phyloP scores from a whole-genome alignment of 2,888 invertebrate species.

The Scaptomyza cyrtandrae region DNA sequence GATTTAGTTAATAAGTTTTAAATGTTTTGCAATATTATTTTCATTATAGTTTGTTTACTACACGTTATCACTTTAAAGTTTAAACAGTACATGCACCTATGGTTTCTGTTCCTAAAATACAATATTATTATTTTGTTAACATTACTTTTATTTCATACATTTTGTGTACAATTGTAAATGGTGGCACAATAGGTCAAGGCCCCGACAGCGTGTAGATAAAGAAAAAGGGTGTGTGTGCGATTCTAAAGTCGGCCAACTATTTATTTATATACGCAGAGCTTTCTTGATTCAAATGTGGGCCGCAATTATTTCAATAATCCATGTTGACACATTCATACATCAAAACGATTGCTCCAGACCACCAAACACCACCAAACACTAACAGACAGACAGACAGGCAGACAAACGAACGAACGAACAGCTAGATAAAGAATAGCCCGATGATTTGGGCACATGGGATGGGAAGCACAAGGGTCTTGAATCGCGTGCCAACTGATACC shows the following conservation, averaged over 20 bases:
- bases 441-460: constrained; percentile 44
- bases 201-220: not conserved
- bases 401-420: not conserved
- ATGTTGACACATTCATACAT: constrained; percentile 44
- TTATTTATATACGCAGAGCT: constrained; percentile 27
- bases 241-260: constrained; percentile 18
- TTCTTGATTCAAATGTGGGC: constrained; percentile 52
- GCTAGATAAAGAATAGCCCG: constrained; percentile 46
- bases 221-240: constrained; percentile 20
- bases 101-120: constrained; percentile 51
- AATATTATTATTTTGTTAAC: constrained; percentile 12
- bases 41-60: constrained; percentile 9
- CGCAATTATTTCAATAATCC: constrained; percentile 64
- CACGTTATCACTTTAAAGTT: not conserved
- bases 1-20: constrained; percentile 37
- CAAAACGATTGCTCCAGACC: constrained; percentile 26
- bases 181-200: constrained; percentile 56
- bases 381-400: constrained; percentile 5
- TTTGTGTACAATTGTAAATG: constrained; percentile 11
- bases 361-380: constrained; percentile 4
- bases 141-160: not conserved
- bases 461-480: constrained; percentile 27
- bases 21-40: constrained; percentile 13
- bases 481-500: constrained; percentile 58
- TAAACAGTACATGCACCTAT: constrained; percentile 20